A percentile compares a stretch with the other conserved stretches of the same genome.
Conservation (phyloP, 2,113 vertebrate genomes). For the Montifringilla adamsi region DNA sequence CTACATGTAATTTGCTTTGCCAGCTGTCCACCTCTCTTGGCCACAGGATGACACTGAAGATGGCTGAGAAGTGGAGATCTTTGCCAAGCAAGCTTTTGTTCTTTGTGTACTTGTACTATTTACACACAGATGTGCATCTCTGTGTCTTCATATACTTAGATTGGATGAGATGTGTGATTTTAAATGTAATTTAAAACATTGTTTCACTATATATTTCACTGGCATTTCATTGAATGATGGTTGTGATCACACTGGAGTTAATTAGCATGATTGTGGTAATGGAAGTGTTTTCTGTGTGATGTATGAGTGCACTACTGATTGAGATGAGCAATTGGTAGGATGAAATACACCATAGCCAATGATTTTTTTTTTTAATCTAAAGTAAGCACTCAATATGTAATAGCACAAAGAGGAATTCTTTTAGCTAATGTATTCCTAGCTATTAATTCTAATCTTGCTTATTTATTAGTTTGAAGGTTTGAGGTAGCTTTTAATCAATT, state of each 20-base stretch:
- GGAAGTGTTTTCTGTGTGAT: neutral
- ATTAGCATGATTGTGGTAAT: neutral
- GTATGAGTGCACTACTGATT: neutral
- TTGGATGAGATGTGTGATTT: neutral
- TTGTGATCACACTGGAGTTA: neutral
- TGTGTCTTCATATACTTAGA: neutral
- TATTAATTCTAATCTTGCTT: conserved; percentile 15
- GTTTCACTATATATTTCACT: neutral
- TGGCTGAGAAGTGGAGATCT: neutral
- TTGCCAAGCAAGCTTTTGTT: neutral
- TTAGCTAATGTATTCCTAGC: neutral
- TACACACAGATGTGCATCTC: accelerated
- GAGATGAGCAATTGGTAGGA: neutral
- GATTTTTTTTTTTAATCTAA: neutral
- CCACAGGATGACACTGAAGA: neutral
- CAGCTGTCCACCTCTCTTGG: neutral
- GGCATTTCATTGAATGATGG: neutral
- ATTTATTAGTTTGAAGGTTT: neutral
- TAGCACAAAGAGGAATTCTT: neutral
- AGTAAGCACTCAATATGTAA: neutral
- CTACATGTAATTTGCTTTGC: neutral
- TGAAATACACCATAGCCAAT: neutral
- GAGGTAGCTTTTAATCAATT: neutral
- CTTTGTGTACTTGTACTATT: neutral
- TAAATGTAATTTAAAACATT: neutral